Evolutionary conservation across 2,888 invertebrate species (phyloP).

Genomic region (Hoplodrina ambigua): DNA sequence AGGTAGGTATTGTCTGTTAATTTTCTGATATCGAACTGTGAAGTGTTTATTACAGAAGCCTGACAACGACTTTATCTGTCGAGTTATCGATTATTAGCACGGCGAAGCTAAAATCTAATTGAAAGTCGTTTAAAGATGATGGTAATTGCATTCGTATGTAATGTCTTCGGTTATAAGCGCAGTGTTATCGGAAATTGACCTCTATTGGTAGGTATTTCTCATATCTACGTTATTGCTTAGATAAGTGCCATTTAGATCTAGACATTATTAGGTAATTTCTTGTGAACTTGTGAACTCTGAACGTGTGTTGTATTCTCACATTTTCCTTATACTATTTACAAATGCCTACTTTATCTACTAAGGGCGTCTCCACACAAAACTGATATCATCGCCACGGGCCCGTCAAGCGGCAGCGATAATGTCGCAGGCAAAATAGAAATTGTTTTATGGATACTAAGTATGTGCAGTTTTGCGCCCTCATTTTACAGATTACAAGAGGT

Average conservation of each 20-base stretch:
- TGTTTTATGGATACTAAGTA: too few species aligned
- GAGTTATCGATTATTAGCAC: conserved; percentile 21
- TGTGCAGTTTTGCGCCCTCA: too few species aligned
- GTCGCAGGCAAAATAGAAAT: too few species aligned
- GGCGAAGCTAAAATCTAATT: not conserved
- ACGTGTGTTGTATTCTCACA: not conserved
- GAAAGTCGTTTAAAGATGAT: conserved; percentile 12
- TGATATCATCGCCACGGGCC: too few species aligned
- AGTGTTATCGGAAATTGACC: conserved; percentile 8
- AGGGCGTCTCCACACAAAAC: too few species aligned
- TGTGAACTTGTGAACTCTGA: conserved; percentile 22
- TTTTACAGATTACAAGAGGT: too few species aligned
- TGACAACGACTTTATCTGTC: conserved; percentile 1
- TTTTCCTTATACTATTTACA: conserved; percentile 28
- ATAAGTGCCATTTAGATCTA: conserved; percentile 7
- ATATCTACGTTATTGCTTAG: conserved; percentile 1
- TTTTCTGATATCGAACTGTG: conserved; percentile 15
- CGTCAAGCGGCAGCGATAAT: too few species aligned
- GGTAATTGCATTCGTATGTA: not conserved
- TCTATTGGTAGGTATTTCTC: not conserved
- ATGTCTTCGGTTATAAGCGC: not conserved
- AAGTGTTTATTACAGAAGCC: conserved; percentile 27
- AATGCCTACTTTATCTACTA: not conserved
- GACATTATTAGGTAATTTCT: conserved; percentile 18
- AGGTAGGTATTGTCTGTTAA: conserved; percentile 26